Conservation (phyloP, 2,888 invertebrate genomes). For the Torymus auratus region DNA sequence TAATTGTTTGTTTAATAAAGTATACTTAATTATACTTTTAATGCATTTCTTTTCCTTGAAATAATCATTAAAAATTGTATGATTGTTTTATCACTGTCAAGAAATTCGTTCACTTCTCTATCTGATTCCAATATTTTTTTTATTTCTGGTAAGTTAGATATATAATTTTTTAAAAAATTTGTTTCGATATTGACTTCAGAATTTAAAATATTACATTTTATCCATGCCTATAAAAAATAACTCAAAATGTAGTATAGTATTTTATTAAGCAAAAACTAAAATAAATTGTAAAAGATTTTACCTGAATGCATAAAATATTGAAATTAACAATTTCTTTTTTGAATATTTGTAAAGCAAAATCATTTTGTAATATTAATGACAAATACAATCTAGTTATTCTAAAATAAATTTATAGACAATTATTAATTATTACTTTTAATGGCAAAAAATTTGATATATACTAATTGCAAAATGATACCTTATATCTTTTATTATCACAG, state of each 20-base stretch:
- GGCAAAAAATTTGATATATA: not conserved
- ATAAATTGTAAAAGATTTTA: constrained; percentile 50
- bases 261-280: not conserved
- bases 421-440: constrained; percentile 8
- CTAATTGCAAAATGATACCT: constrained; percentile 62
- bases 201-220: constrained; percentile 70
- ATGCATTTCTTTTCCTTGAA: constrained; percentile 64
- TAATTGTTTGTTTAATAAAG: not conserved
- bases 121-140: constrained; percentile 64
- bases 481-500: constrained; percentile 71
- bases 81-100: constrained; percentile 66
- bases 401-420: constrained; percentile 54
- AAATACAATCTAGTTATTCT: constrained; percentile 70
- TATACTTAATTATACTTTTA: constrained; percentile 63
- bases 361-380: constrained; percentile 64
- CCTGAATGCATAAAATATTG: constrained; percentile 70
- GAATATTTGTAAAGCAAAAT: constrained; percentile 61
- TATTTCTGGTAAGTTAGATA: constrained; percentile 66
- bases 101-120: constrained; percentile 65
- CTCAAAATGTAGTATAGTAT: constrained; percentile 9
- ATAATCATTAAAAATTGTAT: constrained; percentile 66
- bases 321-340: constrained; percentile 68
- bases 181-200: constrained; percentile 64
- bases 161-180: constrained; percentile 65
- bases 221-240: constrained; percentile 68